A percentile compares a stretch with the other conserved stretches of the same genome.
Conservation (phyloP, 2,797 vertebrate genomes). For the Periophthalmus magnuspinnatus region DNA sequence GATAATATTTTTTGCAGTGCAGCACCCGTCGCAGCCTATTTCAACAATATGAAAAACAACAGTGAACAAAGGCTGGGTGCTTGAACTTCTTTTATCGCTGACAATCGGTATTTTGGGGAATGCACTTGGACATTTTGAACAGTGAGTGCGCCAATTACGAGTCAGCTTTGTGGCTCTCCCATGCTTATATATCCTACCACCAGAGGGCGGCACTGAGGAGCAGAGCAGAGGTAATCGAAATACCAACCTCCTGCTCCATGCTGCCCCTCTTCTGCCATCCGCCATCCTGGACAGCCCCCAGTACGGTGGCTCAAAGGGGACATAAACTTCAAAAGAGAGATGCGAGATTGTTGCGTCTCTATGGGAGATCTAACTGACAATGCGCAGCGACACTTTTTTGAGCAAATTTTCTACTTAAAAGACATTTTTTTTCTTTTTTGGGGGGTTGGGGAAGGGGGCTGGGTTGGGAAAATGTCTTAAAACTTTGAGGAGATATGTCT, state of each 20-base stretch:
- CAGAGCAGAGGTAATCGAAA: not conserved
- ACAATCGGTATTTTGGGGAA: slow-evolving; percentile 70
- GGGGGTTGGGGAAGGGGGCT: too few species aligned
- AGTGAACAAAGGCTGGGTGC: slow-evolving; percentile 63
- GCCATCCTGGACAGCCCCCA: not conserved
- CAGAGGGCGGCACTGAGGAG: not conserved
- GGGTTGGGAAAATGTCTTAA: slow-evolving; percentile 44
- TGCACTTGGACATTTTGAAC: slow-evolving; percentile 29
- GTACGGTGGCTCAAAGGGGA: not conserved
- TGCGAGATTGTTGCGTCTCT: slow-evolving; percentile 35
- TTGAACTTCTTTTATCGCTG: slow-evolving; percentile 53
- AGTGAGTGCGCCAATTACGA: slow-evolving; percentile 50
- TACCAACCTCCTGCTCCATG: not conserved
- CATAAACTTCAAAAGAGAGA: not conserved
- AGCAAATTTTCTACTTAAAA: slow-evolving; percentile 72
- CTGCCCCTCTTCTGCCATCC: not conserved
- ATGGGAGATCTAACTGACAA: slow-evolving; percentile 69
- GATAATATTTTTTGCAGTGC: not conserved
- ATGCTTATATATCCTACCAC: slow-evolving; percentile 32
- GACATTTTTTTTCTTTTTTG: slow-evolving; percentile 29
- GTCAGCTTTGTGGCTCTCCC: slow-evolving; percentile 64
- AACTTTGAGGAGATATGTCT: slow-evolving; percentile 57
- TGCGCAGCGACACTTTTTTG: slow-evolving; percentile 84
- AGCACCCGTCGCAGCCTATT: slow-evolving; percentile 68
- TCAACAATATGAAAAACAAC: slow-evolving; percentile 71